Conservation (phyloP, 2,888 invertebrate species). For the Chaitophorus viminalis region DNA sequence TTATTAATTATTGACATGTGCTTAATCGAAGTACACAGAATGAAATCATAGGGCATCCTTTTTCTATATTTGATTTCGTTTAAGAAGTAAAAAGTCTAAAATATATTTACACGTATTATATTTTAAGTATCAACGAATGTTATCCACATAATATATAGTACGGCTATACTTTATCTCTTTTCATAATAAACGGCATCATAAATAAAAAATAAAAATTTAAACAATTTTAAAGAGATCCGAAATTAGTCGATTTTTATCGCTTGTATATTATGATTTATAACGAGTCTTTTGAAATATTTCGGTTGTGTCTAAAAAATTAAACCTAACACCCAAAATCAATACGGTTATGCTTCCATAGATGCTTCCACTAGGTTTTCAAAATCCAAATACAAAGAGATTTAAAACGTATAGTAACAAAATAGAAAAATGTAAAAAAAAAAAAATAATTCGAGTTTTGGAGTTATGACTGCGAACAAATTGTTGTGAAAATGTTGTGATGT, state of each 20-base stretch:
- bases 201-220: neutral
- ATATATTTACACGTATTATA: neutral
- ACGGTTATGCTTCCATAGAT: too few relatives aligned
- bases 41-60: neutral
- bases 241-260: neutral
- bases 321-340: too few relatives aligned
- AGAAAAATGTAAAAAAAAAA: too few relatives aligned
- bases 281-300: neutral
- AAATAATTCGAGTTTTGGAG: too few relatives aligned
- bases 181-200: neutral
- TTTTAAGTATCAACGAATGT: neutral
- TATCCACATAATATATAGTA: neutral
- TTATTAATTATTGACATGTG: neutral
- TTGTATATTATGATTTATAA: neutral
- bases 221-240: neutral
- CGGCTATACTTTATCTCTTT: neutral
- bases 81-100: neutral
- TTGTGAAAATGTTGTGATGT: too few relatives aligned
- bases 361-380: too few relatives aligned
- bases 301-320: neutral
- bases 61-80: neutral
- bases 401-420: too few relatives aligned
- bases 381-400: too few relatives aligned
- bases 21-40: neutral
- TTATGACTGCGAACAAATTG: too few relatives aligned